Conservation (phyloP, 2,113 vertebrate genomes). For the Steatornis caripensis region DNA sequence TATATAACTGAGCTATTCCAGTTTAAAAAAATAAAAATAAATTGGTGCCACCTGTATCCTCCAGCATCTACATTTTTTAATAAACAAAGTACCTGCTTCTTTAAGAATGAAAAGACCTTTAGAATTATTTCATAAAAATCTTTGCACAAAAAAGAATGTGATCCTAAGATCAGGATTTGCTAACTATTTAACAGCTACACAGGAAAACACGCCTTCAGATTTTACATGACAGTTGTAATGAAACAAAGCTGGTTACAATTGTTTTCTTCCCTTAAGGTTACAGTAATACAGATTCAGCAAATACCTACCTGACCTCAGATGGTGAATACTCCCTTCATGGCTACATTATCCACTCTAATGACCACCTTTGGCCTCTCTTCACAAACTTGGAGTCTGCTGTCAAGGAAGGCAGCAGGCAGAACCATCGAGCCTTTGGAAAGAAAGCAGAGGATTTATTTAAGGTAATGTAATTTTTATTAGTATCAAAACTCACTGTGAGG, state of each 20-base stretch:
- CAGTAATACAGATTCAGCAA: conserved; percentile 74
- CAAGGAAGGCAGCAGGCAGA: conserved; percentile 73
- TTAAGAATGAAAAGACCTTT: not conserved
- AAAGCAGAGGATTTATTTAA: conserved; percentile 61
- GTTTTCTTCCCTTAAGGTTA: conserved; percentile 68
- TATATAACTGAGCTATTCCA: not conserved
- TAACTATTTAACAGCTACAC: not conserved
- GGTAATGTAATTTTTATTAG: conserved; percentile 44
- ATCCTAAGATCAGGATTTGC: not conserved
- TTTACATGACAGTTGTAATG: not conserved
- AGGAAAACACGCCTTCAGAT: not conserved
- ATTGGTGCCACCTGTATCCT: not conserved
- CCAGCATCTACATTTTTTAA: not conserved
- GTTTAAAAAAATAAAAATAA: not conserved
- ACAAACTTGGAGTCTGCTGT: conserved; percentile 77
- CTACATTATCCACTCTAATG: conserved; percentile 71
- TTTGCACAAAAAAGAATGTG: not conserved
- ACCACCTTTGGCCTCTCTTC: conserved; percentile 79
- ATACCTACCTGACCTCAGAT: conserved; percentile 73
- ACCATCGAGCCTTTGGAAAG: conserved; percentile 59
- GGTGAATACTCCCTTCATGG: conserved; percentile 74
- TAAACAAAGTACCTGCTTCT: not conserved
- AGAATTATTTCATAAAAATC: not conserved
- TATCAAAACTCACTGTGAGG: not conserved
- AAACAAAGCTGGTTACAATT: not conserved